Base-by-base conservation (phyloP, 1,140 invertebrate species). In the Eurosta solidaginis region DNA sequence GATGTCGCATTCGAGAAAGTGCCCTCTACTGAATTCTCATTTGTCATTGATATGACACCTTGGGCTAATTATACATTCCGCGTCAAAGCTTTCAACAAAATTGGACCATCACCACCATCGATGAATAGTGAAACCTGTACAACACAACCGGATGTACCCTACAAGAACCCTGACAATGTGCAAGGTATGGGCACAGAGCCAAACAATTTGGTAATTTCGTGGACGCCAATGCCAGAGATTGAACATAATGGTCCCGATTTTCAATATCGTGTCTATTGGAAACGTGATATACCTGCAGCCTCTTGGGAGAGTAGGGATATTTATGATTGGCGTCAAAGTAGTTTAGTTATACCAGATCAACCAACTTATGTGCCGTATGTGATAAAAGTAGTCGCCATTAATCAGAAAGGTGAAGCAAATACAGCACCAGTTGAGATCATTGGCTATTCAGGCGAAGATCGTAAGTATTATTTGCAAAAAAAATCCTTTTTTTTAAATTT, bases 21-120 rank as follows among this genome's bases (percentile, higher is more conserved):
- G 49, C 93, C 96, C 12, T 92, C 94, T n/a, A 93, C 93, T 6
- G 95, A 96, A 82, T 93, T 90, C 76, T 92, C 92, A 1, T 95
- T 93, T 82, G 91, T 90, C 1, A 91, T 96, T 2, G 89, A 91
- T 47, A 93, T 98, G 91, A 93, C 92, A 59, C 96, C 97, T 0
- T 98, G 96, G 95, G 92, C 96, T 0, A 99, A 98, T 88, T 99
- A 99, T 84, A 99, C 97, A 0, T 99, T 98, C 91, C 90, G 97
- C 47, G 96, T 99, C 4, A 91, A 97, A 77, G 97, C 97, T 0
- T 92, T 91, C 84, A 99, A 99, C 88, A 96, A 96, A 89, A 95
- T 99, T 82, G 98, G 98, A 0, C 91, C 92, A 6, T 99, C 97
- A 33, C 83, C 91, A 40, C 96, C 97, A 0, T 98, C 97, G 79